Evolutionary conservation across 2,113 vertebrate species (phyloP).

Genomic region (Phycodurus eques): DNA sequence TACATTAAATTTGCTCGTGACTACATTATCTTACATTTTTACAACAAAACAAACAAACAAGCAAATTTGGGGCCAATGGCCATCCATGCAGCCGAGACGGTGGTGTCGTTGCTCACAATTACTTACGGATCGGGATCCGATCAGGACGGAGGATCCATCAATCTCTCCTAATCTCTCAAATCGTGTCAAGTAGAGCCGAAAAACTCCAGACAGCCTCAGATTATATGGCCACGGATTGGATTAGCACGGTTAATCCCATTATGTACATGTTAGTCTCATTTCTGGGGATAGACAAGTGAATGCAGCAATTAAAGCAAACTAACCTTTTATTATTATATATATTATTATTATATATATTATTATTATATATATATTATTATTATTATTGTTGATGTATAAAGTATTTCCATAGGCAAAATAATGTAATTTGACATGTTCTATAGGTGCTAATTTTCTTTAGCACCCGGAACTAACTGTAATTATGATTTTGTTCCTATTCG

Average conservation of each 20-base stretch:
- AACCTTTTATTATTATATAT: background rate
- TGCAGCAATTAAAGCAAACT: background rate
- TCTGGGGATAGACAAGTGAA: constrained; percentile 20
- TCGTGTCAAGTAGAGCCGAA: constrained; percentile 44
- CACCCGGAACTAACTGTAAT: no score
- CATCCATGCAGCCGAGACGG: background rate
- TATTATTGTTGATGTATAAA: no score
- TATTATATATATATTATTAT: no score
- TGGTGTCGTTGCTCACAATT: background rate
- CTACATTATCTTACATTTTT: background rate
- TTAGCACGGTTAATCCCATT: constrained; percentile 62
- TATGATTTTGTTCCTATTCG: no score
- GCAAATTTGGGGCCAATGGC: background rate
- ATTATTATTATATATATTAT: no score
- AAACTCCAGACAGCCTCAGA: constrained; percentile 39
- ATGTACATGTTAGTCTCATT: constrained; percentile 24
- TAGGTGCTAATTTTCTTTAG: no score
- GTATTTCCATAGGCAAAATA: no score
- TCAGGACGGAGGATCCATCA: constrained; percentile 29
- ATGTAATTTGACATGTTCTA: no score
- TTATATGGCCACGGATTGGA: constrained; percentile 58
- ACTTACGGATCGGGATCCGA: constrained; percentile 27
- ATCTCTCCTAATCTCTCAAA: constrained; percentile 48
- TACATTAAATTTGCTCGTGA: background rate
- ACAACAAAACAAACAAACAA: background rate